Base-by-base conservation (phyloP, 92 coral and sea anemone genomes). In the Paramuricea clavata region DNA sequence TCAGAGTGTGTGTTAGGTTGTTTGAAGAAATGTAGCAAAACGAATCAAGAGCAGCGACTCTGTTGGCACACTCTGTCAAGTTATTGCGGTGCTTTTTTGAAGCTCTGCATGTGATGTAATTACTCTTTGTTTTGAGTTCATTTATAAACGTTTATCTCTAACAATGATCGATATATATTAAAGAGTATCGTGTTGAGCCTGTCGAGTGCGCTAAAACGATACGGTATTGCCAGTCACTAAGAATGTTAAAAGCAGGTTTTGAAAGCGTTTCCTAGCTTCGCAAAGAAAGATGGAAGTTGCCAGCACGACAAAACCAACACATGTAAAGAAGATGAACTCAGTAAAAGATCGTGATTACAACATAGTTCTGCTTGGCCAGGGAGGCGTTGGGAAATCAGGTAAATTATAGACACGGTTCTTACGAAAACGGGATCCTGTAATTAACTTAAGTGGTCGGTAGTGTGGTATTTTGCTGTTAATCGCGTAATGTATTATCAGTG, bases 361-460 rank as follows among this genome's bases (percentile, higher is more conserved):
- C 35, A 71, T 94, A 12, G 98, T 92, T 49, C 89, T 94, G 36
- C 91, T 94, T 1, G 98, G 98, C 3, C 98, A 94, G 67, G 93
- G 95, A 30, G 98, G 94, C 13, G 98, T 94, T 82, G 98, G 98
- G 50, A 94, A 94, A 71, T 94, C 98, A 39, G 98, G 98, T 92
- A 16, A 43, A 93, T 74, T 4, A 43, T 4, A n/a, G n/a, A 5
- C 17, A 31, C 21, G 23, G 2, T 19, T 21, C 19, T 17, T 28
- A 25, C 21, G 31, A 60, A 57, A 60, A 60, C 68, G 68, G 31
- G 31, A 35, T 2, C 3, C 16, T 25, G 52, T 47, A 49, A 49
- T 5, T 49, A 56, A 68, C 3, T 39, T 27, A 41, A 39, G 36
- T 27, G 61, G 60, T 13, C 2, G 25, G 56, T 57, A 56, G 47